Conservation (phyloP, 2,888 invertebrate genomes). For the Limnephilus marmoratus region DNA sequence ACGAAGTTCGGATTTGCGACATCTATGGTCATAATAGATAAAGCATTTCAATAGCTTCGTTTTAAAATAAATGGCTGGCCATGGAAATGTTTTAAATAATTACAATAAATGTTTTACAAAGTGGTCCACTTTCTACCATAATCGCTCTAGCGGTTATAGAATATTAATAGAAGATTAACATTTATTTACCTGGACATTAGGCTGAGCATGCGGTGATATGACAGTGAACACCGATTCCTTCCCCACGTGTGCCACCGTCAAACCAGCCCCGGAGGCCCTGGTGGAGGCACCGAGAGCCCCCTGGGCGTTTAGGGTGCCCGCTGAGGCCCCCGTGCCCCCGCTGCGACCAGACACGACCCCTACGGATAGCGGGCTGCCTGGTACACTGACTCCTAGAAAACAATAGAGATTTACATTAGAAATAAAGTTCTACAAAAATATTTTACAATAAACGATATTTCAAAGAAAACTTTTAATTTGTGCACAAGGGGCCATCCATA, state of each 20-base stretch:
- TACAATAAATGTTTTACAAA: no score
- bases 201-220: conserved; percentile 77
- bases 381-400: conserved; percentile 74
- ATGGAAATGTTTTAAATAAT: no score
- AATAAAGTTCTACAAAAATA: not conserved
- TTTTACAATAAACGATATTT: not conserved
- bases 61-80: no score
- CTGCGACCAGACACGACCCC: conserved; percentile 72
- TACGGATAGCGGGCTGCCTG: conserved; percentile 80
- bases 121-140: no score
- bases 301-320: conserved; percentile 71
- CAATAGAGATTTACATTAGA: not conserved
- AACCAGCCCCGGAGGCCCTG: conserved; percentile 82
- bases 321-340: conserved; percentile 71
- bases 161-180: not conserved
- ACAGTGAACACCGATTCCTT: conserved; percentile 85
- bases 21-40: no score
- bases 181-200: conserved; percentile 79
- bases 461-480: not conserved
- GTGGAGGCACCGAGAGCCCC: conserved; percentile 70
- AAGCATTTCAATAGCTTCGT: no score
- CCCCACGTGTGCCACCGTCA: conserved; percentile 83
- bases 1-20: no score
- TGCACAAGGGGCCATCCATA: no score
- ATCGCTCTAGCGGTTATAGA: no score